Base-by-base conservation (phyloP, 2,797 vertebrate genomes). In the Melanotaenia nigrans region DNA sequence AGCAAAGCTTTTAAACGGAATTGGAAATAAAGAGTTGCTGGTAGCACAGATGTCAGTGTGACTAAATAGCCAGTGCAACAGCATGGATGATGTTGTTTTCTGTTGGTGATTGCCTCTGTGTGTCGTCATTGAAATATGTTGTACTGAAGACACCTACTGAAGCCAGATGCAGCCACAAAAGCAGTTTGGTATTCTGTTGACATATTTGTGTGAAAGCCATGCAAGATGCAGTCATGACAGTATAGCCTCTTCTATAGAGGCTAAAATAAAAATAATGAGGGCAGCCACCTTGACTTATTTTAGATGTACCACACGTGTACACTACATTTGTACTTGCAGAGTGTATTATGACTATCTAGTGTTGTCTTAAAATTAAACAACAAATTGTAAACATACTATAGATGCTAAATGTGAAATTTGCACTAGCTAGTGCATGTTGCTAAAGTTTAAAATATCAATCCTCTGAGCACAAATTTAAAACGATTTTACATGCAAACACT, bases 61-160 rank as follows among this genome's bases (percentile, higher is more conserved):
- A 65, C 25, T 71, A 49, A 25, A 65, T 32, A 51, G 10, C 11
- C 5, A 35, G 33, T 40, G 49, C 49, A 54, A 38, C 63, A 54
- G 36, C 14, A 4, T 24, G 61, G 55, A 28, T 9, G 32, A 18
- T 25, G 24, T 14, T 53, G 3, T 38, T 25, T 59, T 66, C 1
- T 25, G 40, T 33, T 56, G 18, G 35, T 18, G 24, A 22, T 38
- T 54, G 12, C 13, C 24, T 28, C 51, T 14, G 12, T 28, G 58
- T 14, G 3, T 30, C 5, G 13, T 55, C n/a, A 18, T 56, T 40
- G 14, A 7, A 33, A 33, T 13, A 25, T 20, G 35, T 55, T 61
- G n/a, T 18, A 28, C 30, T 10, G 16, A 51, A 51, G 10, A 51
- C 49, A 24, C 33, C 47, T 30, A 22, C 58, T 66, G 24, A 66